Conservation (phyloP, 2,113 vertebrate genomes). For the Microtus richardsoni region DNA sequence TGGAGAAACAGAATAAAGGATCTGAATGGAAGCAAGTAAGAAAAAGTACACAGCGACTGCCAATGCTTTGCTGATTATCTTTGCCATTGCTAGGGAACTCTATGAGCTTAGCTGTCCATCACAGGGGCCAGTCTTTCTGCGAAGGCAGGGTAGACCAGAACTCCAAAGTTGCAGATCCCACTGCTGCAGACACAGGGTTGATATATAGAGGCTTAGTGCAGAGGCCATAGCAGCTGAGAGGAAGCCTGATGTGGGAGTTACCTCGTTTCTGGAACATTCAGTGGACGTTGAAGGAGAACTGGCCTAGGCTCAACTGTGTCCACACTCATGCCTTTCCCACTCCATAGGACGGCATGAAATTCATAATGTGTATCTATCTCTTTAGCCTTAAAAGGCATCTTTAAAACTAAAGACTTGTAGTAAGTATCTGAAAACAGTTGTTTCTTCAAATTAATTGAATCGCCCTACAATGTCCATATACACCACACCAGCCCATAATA, state of each 20-base stretch:
- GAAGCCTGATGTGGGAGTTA: neutral
- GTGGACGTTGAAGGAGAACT: neutral
- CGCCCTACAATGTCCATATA: neutral
- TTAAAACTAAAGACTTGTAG: neutral
- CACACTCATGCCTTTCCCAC: neutral
- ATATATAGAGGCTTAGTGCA: neutral
- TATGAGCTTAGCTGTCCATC: neutral
- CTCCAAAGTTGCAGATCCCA: neutral
- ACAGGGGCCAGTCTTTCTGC: neutral
- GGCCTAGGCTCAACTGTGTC: neutral
- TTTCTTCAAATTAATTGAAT: neutral
- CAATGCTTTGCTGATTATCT: slow-evolving; percentile 32
- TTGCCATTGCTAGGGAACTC: slow-evolving; percentile 17
- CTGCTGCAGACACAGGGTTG: neutral
- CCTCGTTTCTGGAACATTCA: neutral
- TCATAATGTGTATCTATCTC: neutral
- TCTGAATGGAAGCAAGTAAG: slow-evolving; percentile 44
- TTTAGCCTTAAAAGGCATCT: slow-evolving; percentile 18
- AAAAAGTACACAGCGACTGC: neutral
- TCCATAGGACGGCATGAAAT: neutral
- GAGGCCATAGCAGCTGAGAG: neutral
- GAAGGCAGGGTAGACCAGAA: neutral
- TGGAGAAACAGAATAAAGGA: slow-evolving; percentile 26
- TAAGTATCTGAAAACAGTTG: neutral
- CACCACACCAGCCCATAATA: neutral